phyloP scores from a whole-genome alignment of 2,797 vertebrate genomes.

The Platyrinchus mystaceus region DNA sequence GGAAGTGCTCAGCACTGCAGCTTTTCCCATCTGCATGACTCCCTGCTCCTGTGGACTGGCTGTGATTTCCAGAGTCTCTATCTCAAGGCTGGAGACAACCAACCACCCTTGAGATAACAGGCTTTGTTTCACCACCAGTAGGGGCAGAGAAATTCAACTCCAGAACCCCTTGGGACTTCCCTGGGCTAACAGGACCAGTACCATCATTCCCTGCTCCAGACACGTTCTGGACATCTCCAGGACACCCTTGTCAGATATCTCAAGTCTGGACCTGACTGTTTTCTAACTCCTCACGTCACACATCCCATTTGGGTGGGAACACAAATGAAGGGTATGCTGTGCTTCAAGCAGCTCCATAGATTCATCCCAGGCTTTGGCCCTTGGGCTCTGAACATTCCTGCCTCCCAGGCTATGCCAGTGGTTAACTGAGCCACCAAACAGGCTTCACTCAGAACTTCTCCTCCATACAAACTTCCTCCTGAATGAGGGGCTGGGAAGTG shows the following conservation, averaged over 20 bases:
- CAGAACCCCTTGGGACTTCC: not conserved
- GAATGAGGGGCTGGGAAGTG: rapidly evolving
- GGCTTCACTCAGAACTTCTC: not conserved
- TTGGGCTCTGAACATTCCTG: not conserved
- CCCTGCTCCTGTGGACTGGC: not conserved
- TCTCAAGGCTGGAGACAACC: not conserved
- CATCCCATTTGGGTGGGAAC: not conserved
- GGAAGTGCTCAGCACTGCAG: not conserved
- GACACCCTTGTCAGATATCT: not conserved
- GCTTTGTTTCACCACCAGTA: not conserved
- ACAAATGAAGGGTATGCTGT: not conserved
- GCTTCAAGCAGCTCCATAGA: no score
- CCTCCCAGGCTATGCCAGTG: not conserved
- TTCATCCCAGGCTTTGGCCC: not conserved
- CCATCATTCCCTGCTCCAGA: not conserved
- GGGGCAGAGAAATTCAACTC: not conserved
- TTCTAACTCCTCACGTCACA: not conserved
- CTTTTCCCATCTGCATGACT: not conserved
- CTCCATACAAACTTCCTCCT: not conserved
- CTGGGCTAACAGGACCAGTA: not conserved
- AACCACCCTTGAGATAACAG: not conserved
- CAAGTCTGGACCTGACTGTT: not conserved
- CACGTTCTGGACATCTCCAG: not conserved
- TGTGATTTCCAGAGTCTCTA: not conserved
- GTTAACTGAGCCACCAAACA: not conserved